Evolutionary conservation across 2,797 vertebrate genomes (phyloP).

Genomic region (Pangasius larnaudii): DNA sequence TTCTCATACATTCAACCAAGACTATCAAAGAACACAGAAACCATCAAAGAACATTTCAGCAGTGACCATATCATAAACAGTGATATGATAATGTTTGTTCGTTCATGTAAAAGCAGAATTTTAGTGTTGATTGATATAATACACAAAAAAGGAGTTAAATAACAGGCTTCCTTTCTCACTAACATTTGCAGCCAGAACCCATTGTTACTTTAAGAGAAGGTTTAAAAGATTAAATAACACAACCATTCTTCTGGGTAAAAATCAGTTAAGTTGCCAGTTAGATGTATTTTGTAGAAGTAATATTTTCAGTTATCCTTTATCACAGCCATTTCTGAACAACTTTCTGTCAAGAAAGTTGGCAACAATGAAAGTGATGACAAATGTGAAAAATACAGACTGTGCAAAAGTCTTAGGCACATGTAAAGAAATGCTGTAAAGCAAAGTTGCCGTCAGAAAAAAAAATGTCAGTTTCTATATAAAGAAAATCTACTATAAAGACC

Average conservation of each 20-base stretch:
- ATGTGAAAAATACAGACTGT: background rate
- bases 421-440: background rate
- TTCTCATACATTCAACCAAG: slow-evolving; percentile 28
- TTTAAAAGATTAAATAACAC: background rate
- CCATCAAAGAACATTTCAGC: slow-evolving; percentile 33
- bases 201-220: background rate
- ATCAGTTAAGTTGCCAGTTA: background rate
- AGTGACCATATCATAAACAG: slow-evolving; percentile 10
- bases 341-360: background rate
- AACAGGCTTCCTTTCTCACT: background rate
- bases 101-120: background rate
- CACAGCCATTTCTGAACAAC: background rate
- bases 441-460: background rate
- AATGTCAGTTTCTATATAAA: background rate
- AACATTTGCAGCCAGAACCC: background rate
- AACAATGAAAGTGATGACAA: background rate
- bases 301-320: background rate
- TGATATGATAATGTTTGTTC: slow-evolving; percentile 16
- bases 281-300: too few species aligned
- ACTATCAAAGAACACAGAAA: slow-evolving; percentile 18
- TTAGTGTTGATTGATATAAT: background rate
- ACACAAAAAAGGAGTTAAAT: background rate
- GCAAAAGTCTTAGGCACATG: background rate
- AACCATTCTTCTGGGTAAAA: background rate
- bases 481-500: background rate